Percentiles rank a stretch among this genome's conserved stretches.
phyloP scores from a whole-genome alignment of 2,113 vertebrate genomes.

The Anseranas semipalmata region DNA sequence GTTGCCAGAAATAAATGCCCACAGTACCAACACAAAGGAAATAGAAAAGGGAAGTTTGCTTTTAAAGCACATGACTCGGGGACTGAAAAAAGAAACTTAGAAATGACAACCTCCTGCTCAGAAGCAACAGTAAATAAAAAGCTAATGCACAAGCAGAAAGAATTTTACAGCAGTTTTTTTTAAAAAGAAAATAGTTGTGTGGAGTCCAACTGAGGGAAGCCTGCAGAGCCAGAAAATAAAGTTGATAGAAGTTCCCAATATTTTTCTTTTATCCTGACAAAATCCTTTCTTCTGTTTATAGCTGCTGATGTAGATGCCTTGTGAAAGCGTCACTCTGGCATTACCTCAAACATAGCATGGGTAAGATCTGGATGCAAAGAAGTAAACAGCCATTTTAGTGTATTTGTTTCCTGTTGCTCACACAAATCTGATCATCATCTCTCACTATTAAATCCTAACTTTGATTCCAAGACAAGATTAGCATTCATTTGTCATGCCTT shows the following conservation, averaged over 20 bases:
- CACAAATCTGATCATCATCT: neutral
- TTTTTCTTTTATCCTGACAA: constrained; percentile 41
- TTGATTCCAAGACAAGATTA: neutral
- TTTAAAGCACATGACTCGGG: neutral
- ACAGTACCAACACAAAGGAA: neutral
- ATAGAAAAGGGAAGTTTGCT: neutral
- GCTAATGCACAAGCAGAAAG: constrained; percentile 4
- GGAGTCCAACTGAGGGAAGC: constrained; percentile 36
- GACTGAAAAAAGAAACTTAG: neutral
- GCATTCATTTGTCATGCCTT: neutral
- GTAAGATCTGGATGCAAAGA: constrained; percentile 16
- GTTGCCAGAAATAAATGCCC: constrained; percentile 24
- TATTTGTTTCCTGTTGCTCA: constrained; percentile 5
- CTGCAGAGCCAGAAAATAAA: constrained; percentile 55
- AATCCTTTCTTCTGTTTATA: constrained; percentile 27
- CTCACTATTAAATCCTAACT: neutral
- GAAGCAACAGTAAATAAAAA: constrained; percentile 23
- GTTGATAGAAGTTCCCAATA: constrained; percentile 23
- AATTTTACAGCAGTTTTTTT: neutral
- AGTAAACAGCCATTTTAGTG: neutral
- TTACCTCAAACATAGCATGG: neutral
- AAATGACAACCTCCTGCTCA: neutral
- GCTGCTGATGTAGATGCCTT: neutral
- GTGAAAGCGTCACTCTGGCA: neutral
- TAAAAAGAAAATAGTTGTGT: neutral